A percentile compares a stretch with the other conserved stretches of the same genome.
Evolutionary conservation across 2,113 vertebrate genomes (phyloP).

Genomic region (Eulemur rufifrons): DNA sequence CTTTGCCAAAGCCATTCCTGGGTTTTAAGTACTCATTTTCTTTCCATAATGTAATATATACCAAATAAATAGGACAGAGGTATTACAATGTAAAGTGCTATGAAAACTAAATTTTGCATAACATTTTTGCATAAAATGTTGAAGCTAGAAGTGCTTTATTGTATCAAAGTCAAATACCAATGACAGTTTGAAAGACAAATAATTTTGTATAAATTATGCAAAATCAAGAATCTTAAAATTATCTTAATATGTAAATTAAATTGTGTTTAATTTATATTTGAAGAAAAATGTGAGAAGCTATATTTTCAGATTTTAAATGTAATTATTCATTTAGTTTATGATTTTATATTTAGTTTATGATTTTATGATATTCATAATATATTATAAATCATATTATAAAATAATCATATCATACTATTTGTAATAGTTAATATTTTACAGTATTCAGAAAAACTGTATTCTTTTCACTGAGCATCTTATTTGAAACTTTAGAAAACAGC

Average conservation of each 20-base stretch:
- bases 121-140: background rate
- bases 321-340: constrained; percentile 22
- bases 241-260: background rate
- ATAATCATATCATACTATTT: no score
- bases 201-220: background rate
- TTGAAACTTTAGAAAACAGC: accelerated
- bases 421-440: background rate
- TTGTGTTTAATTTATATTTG: background rate
- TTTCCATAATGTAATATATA: background rate
- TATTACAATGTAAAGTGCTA: background rate
- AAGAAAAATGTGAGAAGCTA: background rate
- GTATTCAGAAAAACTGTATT: background rate
- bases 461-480: background rate
- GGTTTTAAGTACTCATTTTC: background rate
- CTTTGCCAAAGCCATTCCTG: background rate
- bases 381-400: no score
- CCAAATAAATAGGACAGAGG: background rate
- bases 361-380: no score
- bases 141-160: background rate
- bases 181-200: background rate
- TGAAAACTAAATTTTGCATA: background rate
- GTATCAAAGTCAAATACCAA: background rate
- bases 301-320: background rate
- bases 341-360: background rate
- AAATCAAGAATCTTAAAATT: background rate